These are phyloP conservation scores for Calvadosia cruxmelitensis DNA, from an alignment of 30 jellyfish, hydroid and myxozoan genomes.

Conservation along the genomic window DNA sequence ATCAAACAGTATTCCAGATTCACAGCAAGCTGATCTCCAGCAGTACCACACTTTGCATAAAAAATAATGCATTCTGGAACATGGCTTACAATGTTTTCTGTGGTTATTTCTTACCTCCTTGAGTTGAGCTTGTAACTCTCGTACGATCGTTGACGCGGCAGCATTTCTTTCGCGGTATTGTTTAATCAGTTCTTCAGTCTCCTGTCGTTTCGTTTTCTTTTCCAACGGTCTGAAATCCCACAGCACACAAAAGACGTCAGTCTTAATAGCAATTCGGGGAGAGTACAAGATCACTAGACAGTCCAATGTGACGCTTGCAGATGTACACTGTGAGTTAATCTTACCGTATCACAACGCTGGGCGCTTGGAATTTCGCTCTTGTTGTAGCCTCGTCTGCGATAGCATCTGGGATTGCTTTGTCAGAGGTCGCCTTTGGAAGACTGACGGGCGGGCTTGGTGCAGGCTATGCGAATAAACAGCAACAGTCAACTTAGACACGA, in stretches of 20 bases:
- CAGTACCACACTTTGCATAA: too few species aligned
- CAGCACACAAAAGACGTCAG: too few species aligned
- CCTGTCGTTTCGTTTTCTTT: slow-evolving; percentile 60
- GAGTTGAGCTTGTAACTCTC: slow-evolving; percentile 61
- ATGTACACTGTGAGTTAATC: not conserved
- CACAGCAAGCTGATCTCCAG: too few species aligned
- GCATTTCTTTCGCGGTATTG: slow-evolving; percentile 50
- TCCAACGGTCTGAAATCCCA: slow-evolving; percentile 70
- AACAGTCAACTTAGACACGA: too few species aligned
- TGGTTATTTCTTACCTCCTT: slow-evolving; percentile 71
- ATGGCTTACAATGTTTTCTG: too few species aligned
- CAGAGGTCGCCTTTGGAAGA: not conserved
- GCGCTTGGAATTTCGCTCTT: not conserved
- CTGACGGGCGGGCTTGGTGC: not conserved
- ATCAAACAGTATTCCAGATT: too few species aligned
- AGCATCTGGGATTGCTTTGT: not conserved
- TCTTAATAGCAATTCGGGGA: too few species aligned
- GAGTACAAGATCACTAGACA: not conserved
- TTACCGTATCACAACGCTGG: not conserved
- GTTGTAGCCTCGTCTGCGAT: not conserved
- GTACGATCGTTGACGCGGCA: slow-evolving; percentile 33
- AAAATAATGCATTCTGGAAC: too few species aligned
- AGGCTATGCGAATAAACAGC: not conserved
- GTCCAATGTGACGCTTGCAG: not conserved
- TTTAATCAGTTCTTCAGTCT: slow-evolving; percentile 67